phyloP scores from a whole-genome alignment of 2,888 invertebrate genomes.

The Phlogophora meticulosa region DNA sequence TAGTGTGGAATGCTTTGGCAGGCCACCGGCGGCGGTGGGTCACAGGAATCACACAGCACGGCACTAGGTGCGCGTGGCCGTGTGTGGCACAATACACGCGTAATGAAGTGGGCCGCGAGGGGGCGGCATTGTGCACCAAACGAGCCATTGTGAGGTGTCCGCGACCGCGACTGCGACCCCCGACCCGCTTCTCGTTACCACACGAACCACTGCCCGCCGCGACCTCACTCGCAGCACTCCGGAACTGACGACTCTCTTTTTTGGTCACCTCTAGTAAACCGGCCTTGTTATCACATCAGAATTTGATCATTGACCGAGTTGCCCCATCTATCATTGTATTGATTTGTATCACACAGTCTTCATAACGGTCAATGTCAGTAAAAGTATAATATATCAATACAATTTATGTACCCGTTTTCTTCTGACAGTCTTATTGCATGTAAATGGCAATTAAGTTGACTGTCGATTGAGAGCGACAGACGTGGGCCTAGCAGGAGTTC shows the following conservation, averaged over 20 bases:
- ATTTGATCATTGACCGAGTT: constrained; percentile 44
- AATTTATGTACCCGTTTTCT: constrained; percentile 25
- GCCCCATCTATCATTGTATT: constrained; percentile 43
- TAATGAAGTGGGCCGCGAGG: constrained; percentile 90
- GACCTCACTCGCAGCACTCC: constrained; percentile 66
- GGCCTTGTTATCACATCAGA: constrained; percentile 68
- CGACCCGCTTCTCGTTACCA: constrained; percentile 84
- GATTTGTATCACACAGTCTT: constrained; percentile 36
- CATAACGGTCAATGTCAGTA: constrained; percentile 7
- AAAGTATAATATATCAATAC: constrained; percentile 26
- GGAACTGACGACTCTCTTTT: constrained; percentile 64
- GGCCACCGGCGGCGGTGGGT: constrained; percentile 83
- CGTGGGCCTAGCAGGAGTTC: constrained; percentile 45
- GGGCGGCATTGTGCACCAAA: constrained; percentile 89
- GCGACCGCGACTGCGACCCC: constrained; percentile 83
- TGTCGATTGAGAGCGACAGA: constrained; percentile 48
- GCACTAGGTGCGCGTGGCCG: constrained; percentile 75
- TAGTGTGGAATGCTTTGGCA: constrained; percentile 73
- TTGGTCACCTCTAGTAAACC: constrained; percentile 52
- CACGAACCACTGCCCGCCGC: constrained; percentile 65
- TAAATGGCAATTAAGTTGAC: constrained; percentile 32
- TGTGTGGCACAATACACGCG: constrained; percentile 87
- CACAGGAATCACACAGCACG: constrained; percentile 77
- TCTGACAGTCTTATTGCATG: constrained; percentile 22
- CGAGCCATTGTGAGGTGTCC: constrained; percentile 85